Percentiles rank a stretch among this genome's conserved stretches.
Evolutionary conservation across 2,888 invertebrate genomes (phyloP).

Genomic region (Drosophila peninsularis): DNA sequence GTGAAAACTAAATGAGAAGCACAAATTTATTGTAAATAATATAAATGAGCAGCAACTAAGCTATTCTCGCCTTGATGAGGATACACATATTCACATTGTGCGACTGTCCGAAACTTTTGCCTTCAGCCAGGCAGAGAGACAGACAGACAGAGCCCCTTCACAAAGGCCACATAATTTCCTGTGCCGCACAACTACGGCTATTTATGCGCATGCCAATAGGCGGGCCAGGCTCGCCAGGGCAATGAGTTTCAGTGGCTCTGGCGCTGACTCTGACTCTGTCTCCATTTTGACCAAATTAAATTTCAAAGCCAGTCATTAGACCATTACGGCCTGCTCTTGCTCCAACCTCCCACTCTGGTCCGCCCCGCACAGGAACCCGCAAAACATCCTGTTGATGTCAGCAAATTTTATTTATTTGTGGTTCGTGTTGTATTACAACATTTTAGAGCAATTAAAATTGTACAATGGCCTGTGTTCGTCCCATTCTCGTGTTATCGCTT

Average conservation of each 20-base stretch:
- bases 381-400: constrained; percentile 77
- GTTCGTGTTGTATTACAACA: constrained; percentile 77
- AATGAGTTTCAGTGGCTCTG: constrained; percentile 1
- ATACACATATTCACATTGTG: constrained; percentile 45
- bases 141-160: constrained; percentile 10
- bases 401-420: constrained; percentile 78
- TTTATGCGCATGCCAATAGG: constrained; percentile 48
- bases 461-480: constrained; percentile 59
- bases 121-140: constrained; percentile 13
- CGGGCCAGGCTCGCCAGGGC: constrained; percentile 7
- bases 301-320: constrained; percentile 62
- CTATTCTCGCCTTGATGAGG: constrained; percentile 35
- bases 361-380: constrained; percentile 62
- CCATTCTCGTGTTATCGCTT: constrained; percentile 6
- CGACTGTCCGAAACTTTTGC: constrained; percentile 38
- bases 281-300: constrained; percentile 50
- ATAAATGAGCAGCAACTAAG: constrained; percentile 43
- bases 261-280: constrained; percentile 14
- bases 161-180: constrained; percentile 57
- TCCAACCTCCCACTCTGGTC: background rate
- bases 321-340: constrained; percentile 41
- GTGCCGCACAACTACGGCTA: constrained; percentile 17
- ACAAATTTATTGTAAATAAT: constrained; percentile 58
- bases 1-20: constrained; percentile 70
- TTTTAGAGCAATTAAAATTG: constrained; percentile 77